Base-by-base conservation (phyloP, 1,140 invertebrate species). In the Megalopta genalis region DNA sequence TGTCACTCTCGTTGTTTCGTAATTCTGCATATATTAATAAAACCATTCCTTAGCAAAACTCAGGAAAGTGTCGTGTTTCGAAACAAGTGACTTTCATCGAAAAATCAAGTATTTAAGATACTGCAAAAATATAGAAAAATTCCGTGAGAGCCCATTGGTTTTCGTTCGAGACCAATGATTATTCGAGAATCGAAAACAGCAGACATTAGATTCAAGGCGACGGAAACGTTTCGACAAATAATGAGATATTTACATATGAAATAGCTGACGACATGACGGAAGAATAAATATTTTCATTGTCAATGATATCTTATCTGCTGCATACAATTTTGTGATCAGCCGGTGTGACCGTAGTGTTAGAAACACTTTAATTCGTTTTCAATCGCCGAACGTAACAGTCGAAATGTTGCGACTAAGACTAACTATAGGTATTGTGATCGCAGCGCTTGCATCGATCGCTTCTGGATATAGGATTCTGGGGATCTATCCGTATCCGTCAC, bases 401-500 rank as follows among this genome's bases (percentile, higher is more conserved):
- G n/a, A 60, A 57, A 66, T 75, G 73, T 64, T 9, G 46, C 62
- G 42, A 1, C 25, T 52, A 18, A 21, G 42, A 1, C 25, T 52
- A 18, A 9, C 8, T 16, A 23, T 39, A 12, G 59, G 25, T 66
- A 25, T 66, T 59, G 14, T 68, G n/a, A 52, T 64, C 25, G 25
- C 52, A 37, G 8, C 52, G 7, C 39, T 71, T 4, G 9, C 60
- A 57, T 25, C 25, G 25, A 75, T 69, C 27, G 42, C 66, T 23
- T 90, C 93, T 57, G 54, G 80, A 16, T 87, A 88, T 1, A 86
- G 86, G 75, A 92, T 93, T 57, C 79, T 93, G 27, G 90, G 77
- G 39, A 67, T 93, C 9, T 87, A 91, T 68, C 91, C 91, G 27
- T 82, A 86, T 27, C 91, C 91, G n/a, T 89, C 89, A 0, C 83